Evolutionary conservation across 2,113 vertebrate genomes (phyloP).

Genomic region (Sitta europaea): DNA sequence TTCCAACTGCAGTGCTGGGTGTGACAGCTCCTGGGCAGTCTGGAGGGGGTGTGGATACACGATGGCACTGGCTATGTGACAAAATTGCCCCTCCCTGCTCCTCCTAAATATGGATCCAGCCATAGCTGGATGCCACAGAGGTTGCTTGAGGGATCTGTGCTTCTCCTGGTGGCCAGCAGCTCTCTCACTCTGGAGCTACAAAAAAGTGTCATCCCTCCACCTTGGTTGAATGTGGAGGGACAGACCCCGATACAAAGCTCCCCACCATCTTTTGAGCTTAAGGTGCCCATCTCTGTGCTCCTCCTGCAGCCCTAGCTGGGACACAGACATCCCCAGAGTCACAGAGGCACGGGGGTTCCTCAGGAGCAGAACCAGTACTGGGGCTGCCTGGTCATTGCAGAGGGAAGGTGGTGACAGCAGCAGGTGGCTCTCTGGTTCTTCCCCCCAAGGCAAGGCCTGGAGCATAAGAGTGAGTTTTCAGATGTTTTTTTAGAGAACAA

Average conservation of each 20-base stretch:
- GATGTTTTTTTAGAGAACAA: background rate
- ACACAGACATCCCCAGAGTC: fast-evolving
- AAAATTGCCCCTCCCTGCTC: background rate
- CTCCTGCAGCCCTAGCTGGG: background rate
- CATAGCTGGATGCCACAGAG: fast-evolving
- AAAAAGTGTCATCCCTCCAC: background rate
- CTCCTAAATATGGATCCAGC: background rate
- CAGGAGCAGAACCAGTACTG: fast-evolving
- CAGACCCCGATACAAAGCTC: background rate
- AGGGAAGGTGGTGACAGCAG: background rate
- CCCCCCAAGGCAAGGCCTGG: background rate
- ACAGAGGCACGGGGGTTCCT: background rate
- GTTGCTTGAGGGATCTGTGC: background rate
- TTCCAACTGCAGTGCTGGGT: background rate
- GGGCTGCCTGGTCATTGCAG: background rate
- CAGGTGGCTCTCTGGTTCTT: background rate
- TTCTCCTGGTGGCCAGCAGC: background rate
- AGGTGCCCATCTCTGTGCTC: background rate
- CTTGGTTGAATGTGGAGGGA: background rate
- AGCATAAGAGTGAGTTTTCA: background rate
- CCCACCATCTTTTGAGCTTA: background rate
- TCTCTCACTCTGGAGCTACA: background rate
- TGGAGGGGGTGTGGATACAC: fast-evolving
- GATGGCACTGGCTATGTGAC: background rate
- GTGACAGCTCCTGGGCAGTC: background rate